Evolutionary conservation across 2,888 invertebrate genomes (phyloP), one percentile per base, ranked within the genome.

Genomic region (Nebria brevicollis): DNA sequence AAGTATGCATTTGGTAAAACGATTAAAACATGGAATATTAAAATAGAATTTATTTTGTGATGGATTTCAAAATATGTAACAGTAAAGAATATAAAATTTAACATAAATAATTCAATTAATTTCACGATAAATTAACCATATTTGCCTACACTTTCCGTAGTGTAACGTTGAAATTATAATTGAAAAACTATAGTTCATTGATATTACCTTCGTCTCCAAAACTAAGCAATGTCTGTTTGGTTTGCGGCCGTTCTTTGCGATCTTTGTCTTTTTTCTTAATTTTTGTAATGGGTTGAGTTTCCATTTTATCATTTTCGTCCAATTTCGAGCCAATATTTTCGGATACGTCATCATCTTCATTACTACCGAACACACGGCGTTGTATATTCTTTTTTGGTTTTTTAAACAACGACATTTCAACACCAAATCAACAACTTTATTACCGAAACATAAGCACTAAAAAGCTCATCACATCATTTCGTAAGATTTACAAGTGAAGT

Each of bases 321-420:
- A 88, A 83, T 74, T 90, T 88, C 87, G 88, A 88, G 75, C 87
- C 84, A 65, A 90, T 90, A 82, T 90, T 90, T 84, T 89, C 88
- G 83, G 93, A 93, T 73, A 93, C 93, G 74, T 93, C 94, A 85
- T 94, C 94, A 84, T 94, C 93, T 82, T 93, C 93, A 82, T 91
- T 90, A 86, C 93, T 92, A 82, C 91, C 93, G 89, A 95, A 94
- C 82, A 94, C 93, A 80, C 95, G 92, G 83, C 94, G 91, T 86
- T 95, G 95, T 85, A 97, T 95, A 87, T 94, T 94, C 87, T 96
- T 94, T 87, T 94, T 94, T 0, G 97, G 97, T 90, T 97, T 97
- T 86, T 95, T 94, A 89, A 97, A 97, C 84, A 96, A 88, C 82
- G 96, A 95, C 95, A 96, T 95, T 85, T 54, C 54, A 8, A 54